Evolutionary conservation across 2,797 vertebrate species (phyloP).

Genomic region (Crypturellus tataupa): DNA sequence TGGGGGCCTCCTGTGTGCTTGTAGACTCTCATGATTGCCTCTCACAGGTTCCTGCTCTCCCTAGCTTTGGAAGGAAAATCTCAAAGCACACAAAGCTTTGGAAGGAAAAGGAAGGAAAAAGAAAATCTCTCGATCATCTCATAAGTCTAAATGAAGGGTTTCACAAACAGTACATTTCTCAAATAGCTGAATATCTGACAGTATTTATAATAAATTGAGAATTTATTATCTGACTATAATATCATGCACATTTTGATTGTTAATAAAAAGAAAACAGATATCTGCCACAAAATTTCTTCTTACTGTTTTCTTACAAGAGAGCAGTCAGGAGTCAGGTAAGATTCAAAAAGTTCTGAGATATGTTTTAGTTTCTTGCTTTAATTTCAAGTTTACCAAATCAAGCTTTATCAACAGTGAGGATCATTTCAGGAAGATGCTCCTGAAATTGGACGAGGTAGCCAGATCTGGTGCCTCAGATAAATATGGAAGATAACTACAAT

Average conservation of each 20-base stretch:
- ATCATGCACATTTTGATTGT: not conserved
- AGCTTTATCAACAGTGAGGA: not conserved
- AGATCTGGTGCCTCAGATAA: not conserved
- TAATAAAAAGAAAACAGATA: not conserved
- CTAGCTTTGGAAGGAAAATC: not conserved
- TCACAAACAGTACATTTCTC: conserved; percentile 2
- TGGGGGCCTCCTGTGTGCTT: not conserved
- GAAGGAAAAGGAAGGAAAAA: too few species aligned
- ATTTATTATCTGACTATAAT: not conserved
- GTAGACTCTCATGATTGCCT: not conserved
- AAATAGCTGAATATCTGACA: conserved; percentile 40
- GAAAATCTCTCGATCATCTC: not conserved
- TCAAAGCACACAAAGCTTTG: not conserved
- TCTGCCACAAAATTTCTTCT: not conserved
- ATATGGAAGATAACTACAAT: not conserved
- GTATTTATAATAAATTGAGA: conserved; percentile 26
- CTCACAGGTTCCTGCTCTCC: not conserved
- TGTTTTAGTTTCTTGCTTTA: not conserved
- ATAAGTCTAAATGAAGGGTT: not conserved
- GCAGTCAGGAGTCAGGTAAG: not conserved
- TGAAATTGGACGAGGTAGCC: not conserved
- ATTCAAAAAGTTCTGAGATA: not conserved
- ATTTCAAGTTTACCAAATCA: not conserved
- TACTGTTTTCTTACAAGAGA: not conserved
- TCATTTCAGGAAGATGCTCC: not conserved